A percentile compares a stretch with the other conserved stretches of the same genome.
Conservation (phyloP, 2,113 vertebrate genomes). For the Muntiacus muntjak region DNA sequence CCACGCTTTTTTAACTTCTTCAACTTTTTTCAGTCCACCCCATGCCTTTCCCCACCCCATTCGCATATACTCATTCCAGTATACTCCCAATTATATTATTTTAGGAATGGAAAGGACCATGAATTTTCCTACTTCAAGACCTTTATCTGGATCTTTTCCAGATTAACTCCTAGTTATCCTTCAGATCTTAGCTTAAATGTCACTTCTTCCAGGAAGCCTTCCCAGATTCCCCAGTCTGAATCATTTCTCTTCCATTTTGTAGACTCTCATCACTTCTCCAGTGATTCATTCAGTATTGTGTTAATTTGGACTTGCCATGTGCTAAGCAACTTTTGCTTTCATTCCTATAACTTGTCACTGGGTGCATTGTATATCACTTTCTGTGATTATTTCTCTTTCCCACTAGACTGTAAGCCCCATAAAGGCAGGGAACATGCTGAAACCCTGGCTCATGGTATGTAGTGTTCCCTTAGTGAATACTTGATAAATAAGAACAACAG, state of each 20-base stretch:
- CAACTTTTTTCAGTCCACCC: background rate
- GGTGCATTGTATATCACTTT: background rate
- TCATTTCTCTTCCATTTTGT: background rate
- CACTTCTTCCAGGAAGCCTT: background rate
- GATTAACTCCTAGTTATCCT: background rate
- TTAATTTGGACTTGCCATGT: background rate
- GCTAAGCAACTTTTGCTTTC: background rate
- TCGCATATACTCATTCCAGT: background rate
- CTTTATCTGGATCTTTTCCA: background rate
- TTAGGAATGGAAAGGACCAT: background rate
- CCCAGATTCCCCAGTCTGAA: background rate
- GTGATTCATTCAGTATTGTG: background rate
- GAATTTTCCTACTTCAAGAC: background rate
- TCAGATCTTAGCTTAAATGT: background rate
- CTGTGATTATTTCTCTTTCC: background rate
- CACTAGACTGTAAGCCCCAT: background rate
- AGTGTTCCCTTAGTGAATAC: background rate
- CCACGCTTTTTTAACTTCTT: background rate
- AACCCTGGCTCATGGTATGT: background rate
- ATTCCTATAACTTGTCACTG: background rate
- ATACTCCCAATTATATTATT: background rate
- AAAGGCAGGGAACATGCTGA: background rate
- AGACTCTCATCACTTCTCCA: background rate
- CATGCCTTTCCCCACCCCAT: rapidly evolving
- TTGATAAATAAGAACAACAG: background rate